Base-by-base conservation (phyloP, 1,140 invertebrate species). In the Anastatus disparis region DNA sequence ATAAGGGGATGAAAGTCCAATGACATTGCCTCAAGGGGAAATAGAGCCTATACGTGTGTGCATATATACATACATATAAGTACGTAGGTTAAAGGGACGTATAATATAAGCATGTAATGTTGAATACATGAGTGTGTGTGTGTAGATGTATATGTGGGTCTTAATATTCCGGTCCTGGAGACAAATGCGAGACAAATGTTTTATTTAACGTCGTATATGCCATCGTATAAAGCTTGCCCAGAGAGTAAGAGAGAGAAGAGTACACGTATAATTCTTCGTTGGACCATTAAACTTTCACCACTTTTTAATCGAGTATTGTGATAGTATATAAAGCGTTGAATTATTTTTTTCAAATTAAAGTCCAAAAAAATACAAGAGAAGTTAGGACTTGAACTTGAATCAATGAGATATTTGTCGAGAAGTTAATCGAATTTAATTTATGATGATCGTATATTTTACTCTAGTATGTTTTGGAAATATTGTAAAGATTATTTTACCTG, bases 181-280 rank as follows among this genome's bases (percentile, higher is more conserved):
- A 65, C 62, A 65, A 65, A 70, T 70, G 59, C 52, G 42, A 35
- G 68, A 71, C 55, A 22, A 59, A 71, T 71, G 70, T 59, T 71
- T 71, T 65, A 61, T 71, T 71, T 52, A 71, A 59, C 62, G 62
- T 38, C 61, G 53, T n/a, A n/a, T 13, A 17, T 31, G 20, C n/a
- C 38, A 3, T 10, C 38, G 40, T 3, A 17, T 10, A 46, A 20
- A 17, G 52, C 31, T 13, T 44, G 50, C n/a, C 31, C 20, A 12
- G 31, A 22, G 27, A 9, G 44, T 17, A 22, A 22, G 50, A 9
- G 31, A 17, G 26, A 12, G 40, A 29, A 20, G 46, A 55, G 22
- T 48, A 53, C 38, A 15, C 52, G 20, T 40, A 61, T 55, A 71
- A 66, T 46, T 71, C 70, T 65, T 56, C 29, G 46, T 17, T 9